Base-by-base conservation (phyloP, 2,888 invertebrate species). In the Chymomyza procnemis region DNA sequence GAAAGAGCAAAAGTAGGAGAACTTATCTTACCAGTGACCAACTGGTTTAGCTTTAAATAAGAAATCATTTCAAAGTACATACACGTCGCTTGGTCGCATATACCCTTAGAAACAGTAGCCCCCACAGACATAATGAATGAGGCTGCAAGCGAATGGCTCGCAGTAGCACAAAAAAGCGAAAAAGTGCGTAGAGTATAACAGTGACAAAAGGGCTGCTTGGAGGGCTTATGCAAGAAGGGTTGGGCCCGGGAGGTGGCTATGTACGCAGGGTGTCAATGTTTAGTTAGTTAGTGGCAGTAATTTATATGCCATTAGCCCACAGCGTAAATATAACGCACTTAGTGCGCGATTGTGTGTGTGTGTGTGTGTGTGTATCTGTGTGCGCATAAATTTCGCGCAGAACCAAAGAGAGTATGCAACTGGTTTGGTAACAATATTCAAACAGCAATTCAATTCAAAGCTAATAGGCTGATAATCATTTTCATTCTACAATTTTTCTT, bases 291-390 rank as follows among this genome's bases (percentile, higher is more conserved):
- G 76, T 73, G 64, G 78, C 74, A 58, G 76, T 81, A 78, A 54
- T 81, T 81, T 81, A 81, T 81, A 66, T 68, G 74, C 83, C 81
- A 81, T 81, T 81, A 81, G 80, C 71, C 12, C 26, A 4, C 14
- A 54, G 71, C 61, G 70, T 14, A 69, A 50, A 69, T 71, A 70
- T 76, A 70, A 73, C 75, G 82, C 75, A 81, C 78, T 79, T 75
- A 78, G 21, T 21, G 6, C 0, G 4, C 21, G 12, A 5, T 1
- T 12, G 19, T 52, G 5, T 4, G 19, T 12, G 16, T 12, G 18
- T 4, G 4, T 54, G 6, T 54, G 18, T 18, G 14, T 54, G 21
- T 21, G 14, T 21, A 21, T 21, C 21, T 54, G 19, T 14, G 14
- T 21, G 54, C 22, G 30, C 46, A 55, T 60, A 76, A 64, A 81